Evolutionary conservation across 2,888 invertebrate genomes (phyloP), one percentile per base, ranked within the genome.

Genomic region (Amiota mariae): DNA sequence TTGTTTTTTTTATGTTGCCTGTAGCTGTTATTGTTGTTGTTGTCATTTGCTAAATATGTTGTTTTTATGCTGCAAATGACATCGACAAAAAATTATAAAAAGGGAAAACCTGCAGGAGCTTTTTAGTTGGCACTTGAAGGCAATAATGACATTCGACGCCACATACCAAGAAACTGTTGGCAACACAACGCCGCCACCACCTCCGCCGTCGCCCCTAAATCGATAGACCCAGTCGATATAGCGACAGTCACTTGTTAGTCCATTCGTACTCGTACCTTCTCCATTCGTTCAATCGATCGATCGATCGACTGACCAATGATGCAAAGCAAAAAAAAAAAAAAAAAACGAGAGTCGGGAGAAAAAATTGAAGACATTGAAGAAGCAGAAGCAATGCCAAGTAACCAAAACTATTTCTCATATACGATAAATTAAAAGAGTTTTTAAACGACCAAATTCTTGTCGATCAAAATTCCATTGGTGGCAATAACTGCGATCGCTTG

Each of bases 381-480:
- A 36, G 64, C 47, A 66, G 36, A 11, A 36, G 8, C 54, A 57
- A 76, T 73, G 75, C 74, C 74, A 77, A 75, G 77, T 79, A 86
- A 86, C 81, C 81, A 80, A 84, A 89, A 88, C 87, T 88, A 89
- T 89, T 88, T 88, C 88, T 85, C 87, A 88, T 88, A 88, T 85
- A 85, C 87, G 88, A 88, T 88, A 89, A 89, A 89, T 89, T 89
- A 89, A 82, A 89, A 86, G 87, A 89, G 87, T 89, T 89, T 88
- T 89, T 89, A 85, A 88, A 87, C 85, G 89, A 86, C 87, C 87
- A 87, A 89, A 89, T 89, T 89, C 89, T 86, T 89, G 88, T 89
- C 89, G 89, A 89, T 90, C 90, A 89, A 89, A 89, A 89, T 89
- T 89, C 89, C 89, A 82, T 82, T 75, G 85, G 81, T 87, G 84